phyloP scores from a whole-genome alignment of 2,797 vertebrate genomes.

The Champsocephalus gunnari region DNA sequence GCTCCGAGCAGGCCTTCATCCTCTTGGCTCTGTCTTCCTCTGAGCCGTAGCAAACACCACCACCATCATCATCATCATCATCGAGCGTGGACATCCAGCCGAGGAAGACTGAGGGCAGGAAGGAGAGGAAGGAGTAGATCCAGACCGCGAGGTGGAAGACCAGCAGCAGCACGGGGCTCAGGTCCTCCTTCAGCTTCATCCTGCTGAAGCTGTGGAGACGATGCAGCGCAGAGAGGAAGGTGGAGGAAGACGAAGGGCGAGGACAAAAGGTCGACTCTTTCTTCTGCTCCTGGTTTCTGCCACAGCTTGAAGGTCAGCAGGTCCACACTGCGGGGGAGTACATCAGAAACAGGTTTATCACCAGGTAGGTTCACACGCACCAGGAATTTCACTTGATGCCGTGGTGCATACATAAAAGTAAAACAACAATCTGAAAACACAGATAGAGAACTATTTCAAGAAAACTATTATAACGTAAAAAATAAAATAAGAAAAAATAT shows the following conservation, averaged over 20 bases:
- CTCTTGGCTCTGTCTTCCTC: constrained; percentile 84
- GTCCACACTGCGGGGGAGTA: constrained; percentile 30
- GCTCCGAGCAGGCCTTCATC: constrained; percentile 87
- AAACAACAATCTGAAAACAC: no score
- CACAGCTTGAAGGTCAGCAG: neutral
- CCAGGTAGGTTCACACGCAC: no score
- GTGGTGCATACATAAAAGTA: no score
- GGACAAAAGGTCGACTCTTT: neutral
- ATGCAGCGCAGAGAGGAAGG: neutral
- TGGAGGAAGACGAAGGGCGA: neutral
- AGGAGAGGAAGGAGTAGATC: constrained; percentile 89
- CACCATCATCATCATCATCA: constrained; percentile 50
- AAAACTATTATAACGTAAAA: no score
- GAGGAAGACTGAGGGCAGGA: constrained; percentile 89
- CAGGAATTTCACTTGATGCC: no score
- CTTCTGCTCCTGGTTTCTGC: constrained; percentile 3
- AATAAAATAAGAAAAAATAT: no score
- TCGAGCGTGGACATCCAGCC: constrained; percentile 38
- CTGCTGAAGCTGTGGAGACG: constrained; percentile 33
- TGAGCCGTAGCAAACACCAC: constrained; percentile 76
- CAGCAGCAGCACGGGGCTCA: constrained; percentile 90
- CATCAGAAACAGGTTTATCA: neutral
- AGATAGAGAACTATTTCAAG: no score
- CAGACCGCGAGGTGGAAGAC: constrained; percentile 89
- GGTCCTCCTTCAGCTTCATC: constrained; percentile 93